Evolutionary conservation across 2,113 vertebrate genomes (phyloP).

Genomic region (Muntiacus reevesi): DNA sequence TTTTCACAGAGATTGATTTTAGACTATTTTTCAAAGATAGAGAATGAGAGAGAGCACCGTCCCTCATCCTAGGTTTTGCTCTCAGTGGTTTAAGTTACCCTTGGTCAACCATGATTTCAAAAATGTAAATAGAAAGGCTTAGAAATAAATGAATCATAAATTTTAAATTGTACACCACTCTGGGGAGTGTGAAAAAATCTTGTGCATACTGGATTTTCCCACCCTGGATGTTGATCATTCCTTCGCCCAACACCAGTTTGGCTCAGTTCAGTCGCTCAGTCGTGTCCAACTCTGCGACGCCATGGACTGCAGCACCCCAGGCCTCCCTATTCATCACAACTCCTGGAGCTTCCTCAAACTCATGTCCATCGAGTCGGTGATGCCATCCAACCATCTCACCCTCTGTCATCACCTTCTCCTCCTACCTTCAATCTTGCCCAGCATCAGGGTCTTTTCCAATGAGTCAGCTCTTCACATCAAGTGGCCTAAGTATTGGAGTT

Average conservation of each 20-base stretch:
- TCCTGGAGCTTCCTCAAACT: not conserved
- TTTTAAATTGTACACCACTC: not conserved
- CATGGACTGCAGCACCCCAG: not conserved
- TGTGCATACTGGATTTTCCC: not conserved
- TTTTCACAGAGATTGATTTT: not conserved
- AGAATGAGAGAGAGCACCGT: not conserved
- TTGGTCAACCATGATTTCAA: not conserved
- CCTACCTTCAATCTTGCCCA: not conserved
- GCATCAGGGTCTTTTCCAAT: not conserved
- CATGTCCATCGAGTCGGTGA: not conserved
- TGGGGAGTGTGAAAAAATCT: not conserved
- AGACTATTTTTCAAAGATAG: not conserved
- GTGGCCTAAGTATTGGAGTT: not conserved
- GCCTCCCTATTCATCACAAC: not conserved
- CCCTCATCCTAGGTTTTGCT: not conserved
- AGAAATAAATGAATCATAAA: not conserved
- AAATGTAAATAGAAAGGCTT: not conserved
- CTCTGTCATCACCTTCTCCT: not conserved
- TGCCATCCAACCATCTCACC: not conserved
- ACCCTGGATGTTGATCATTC: not conserved
- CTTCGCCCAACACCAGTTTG: not conserved
- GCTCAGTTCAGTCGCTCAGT: not conserved
- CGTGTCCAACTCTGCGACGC: fast-evolving
- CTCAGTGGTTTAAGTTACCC: not conserved
- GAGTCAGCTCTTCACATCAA: not conserved